Evolutionary conservation across 2,797 vertebrate genomes (phyloP).

Genomic region (Taenioides sp.): DNA sequence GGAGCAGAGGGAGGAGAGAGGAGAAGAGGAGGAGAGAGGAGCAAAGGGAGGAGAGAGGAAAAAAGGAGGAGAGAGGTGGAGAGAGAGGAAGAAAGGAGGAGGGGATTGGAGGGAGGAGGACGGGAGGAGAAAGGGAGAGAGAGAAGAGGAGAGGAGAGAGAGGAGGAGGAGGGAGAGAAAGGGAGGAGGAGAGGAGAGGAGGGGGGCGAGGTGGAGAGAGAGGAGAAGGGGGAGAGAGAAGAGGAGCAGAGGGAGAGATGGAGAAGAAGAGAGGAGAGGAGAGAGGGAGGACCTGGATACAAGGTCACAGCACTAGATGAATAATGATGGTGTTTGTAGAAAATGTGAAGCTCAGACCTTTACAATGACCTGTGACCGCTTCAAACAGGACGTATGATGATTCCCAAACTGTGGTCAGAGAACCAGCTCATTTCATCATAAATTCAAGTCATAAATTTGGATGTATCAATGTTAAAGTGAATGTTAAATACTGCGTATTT

Average conservation of each 20-base stretch:
- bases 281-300: neutral
- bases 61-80: neutral
- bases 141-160: neutral
- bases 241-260: neutral
- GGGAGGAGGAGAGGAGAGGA: neutral
- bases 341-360: neutral
- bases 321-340: neutral
- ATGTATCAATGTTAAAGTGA: too few relatives aligned
- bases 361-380: too few relatives aligned
- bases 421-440: too few relatives aligned
- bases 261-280: neutral
- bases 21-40: neutral
- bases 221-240: neutral
- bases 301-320: neutral
- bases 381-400: too few relatives aligned
- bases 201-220: neutral
- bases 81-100: neutral
- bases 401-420: too few relatives aligned
- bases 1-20: neutral
- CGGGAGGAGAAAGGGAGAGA: neutral
- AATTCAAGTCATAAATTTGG: too few relatives aligned
- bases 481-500: too few relatives aligned
- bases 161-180: neutral
- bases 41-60: too few relatives aligned
- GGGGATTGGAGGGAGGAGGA: neutral